Percentiles rank a stretch among this genome's conserved stretches.
Evolutionary conservation across 2,888 invertebrate species (phyloP).

Genomic region (Agrochola lychnidis): DNA sequence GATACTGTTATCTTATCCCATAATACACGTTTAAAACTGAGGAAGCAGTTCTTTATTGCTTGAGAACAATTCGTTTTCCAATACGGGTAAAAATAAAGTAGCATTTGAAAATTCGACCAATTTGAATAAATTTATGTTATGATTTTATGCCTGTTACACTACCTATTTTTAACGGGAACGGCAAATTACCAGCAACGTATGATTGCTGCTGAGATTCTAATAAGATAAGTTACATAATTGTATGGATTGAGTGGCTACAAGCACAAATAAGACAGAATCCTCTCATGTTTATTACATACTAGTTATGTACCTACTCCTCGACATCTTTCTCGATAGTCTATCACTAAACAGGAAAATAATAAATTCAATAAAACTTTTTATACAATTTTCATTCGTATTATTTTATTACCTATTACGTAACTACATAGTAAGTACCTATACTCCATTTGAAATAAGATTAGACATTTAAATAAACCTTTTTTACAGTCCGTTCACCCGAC

Average conservation of each 20-base stretch:
- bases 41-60: not conserved
- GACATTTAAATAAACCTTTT: too few relatives aligned
- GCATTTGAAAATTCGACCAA: constrained; percentile 3
- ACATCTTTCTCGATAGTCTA: constrained; percentile 30
- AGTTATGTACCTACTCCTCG: constrained; percentile 6
- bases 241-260: not conserved
- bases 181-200: not conserved
- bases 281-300: not conserved
- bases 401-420: not conserved
- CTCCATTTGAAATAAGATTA: too few relatives aligned
- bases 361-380: constrained; percentile 22
- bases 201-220: constrained; percentile 12
- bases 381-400: not conserved
- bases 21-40: not conserved
- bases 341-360: constrained; percentile 10
- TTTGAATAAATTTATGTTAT: not conserved
- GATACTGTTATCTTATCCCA: not conserved
- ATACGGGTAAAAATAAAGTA: constrained; percentile 1
- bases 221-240: not conserved
- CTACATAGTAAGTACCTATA: not conserved
- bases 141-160: not conserved
- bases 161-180: not conserved
- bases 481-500: too few relatives aligned
- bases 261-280: not conserved
- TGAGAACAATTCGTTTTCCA: not conserved